Evolutionary conservation across 2,797 vertebrate genomes (phyloP), one percentile per base, ranked within the genome.

Genomic region (Rhinogobio ventralis): DNA sequence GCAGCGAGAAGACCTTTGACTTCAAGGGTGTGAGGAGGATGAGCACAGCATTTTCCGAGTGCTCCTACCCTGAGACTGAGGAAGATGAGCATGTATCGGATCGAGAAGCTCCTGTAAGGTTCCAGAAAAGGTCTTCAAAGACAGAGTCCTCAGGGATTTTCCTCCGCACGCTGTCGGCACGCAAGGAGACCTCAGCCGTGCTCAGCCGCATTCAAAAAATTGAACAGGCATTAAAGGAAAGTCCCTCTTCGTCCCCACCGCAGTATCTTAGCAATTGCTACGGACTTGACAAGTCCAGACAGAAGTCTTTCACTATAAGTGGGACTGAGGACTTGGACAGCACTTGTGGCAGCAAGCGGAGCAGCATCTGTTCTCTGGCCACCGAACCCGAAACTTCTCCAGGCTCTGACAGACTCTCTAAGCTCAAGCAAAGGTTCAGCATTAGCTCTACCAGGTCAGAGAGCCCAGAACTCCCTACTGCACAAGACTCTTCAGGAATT

Each of bases 191-290:
- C 5, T 99, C 98, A 17, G 97, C 98, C 0, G 98, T 99, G 86
- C 96, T 99, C 82, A 99, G 97, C 92, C 95, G 97, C 91, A 99
- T 99, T 95, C 97, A 99, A 91, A 99, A 99, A 92, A 99, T 99
- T 1, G 98, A 99, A 91, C 96, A 98, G 91, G 96, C 94, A 1
- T 93, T 99, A 89, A 99, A 98, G 94, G 97, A 98, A 87, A 97
- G 97, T 90, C 97, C 98, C 0, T 96, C 95, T 81, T 94, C 94
- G 81, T 91, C 96, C 25, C 97, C 97, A 64, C 98, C 97, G 5
- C 96, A 96, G 89, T 96, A 97, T 90, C 97, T 97, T 33, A 99
- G 95, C 89, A 99, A 97, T 92, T 99, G 97, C 94, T 99, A 99
- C 23, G 96, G 95, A 51, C 93, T 95, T 79, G 97, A 99, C 86